phyloP scores from a whole-genome alignment of 1,140 invertebrate species.

The Campoletis sonorensis region DNA sequence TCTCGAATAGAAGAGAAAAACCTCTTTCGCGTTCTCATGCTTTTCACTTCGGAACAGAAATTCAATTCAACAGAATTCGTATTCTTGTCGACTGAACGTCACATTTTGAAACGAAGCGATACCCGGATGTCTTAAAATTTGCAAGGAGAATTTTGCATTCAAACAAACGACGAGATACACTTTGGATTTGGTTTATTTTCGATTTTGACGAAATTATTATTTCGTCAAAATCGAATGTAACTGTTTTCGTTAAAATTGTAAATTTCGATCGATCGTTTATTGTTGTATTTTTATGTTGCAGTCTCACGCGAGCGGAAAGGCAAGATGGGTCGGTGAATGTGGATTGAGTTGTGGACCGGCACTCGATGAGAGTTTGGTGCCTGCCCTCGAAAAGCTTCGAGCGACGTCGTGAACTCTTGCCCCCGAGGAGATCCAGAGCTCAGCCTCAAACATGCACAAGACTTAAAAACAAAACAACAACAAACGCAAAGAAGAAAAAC shows the following conservation, averaged over 20 bases:
- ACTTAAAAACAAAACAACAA: constrained; percentile 63
- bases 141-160: no score
- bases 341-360: constrained; percentile 73
- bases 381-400: constrained; percentile 71
- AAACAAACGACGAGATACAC: no score
- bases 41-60: no score
- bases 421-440: constrained; percentile 44
- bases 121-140: no score
- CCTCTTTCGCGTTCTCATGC: no score
- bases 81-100: no score
- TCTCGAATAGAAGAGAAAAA: no score
- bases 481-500: constrained; percentile 12
- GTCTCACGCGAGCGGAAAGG: constrained; percentile 86
- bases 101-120: no score
- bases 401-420: constrained; percentile 71
- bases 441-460: constrained; percentile 69
- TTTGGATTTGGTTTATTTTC: no score
- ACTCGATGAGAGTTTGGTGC: constrained; percentile 70
- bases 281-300: constrained; percentile 71
- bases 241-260: neutral
- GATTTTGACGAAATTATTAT: no score
- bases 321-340: constrained; percentile 85
- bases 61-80: no score
- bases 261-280: neutral
- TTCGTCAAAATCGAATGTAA: neutral